Base-by-base conservation (phyloP, 2,888 invertebrate genomes). In the Phortica magna region DNA sequence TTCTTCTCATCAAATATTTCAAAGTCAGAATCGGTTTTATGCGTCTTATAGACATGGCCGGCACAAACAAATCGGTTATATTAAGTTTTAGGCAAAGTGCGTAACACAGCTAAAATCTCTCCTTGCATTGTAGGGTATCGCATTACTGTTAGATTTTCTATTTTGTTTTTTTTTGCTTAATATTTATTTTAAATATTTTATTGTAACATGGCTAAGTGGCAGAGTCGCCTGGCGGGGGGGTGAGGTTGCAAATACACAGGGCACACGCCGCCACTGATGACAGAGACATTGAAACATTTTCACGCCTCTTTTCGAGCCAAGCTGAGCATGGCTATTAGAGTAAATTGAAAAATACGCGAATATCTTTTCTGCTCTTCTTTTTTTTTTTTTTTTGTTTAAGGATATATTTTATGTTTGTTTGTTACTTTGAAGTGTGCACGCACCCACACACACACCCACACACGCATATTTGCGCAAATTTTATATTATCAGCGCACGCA, bases 321-420 rank as follows among this genome's bases (percentile, higher is more conserved):
- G 83, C 74, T 85, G 83, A 87, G 88, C 86, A 82, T 78, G 77
- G 83, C 87, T 87, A 87, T 87, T 85, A 87, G 78, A 80, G 80
- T 81, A 87, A 87, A 87, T 87, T 87, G 88, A 87, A 87, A 88
- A 87, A 87, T 83, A 74, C 43, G 70, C 70, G 68, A 17, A 65
- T 67, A 42, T 41, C 41, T 72, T 61, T 41, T 55, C 41, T 73
- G 74, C 43, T 42, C 48, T 64, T 77, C 19, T 73, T n/a, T 80
- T 68, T 65, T 12, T 72, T 71, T 65, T 3, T 75, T 17, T 65
- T n/a, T n/a, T n/a, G n/a, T n/a, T 73, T 65, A 67, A 75, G 78
- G 70, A 67, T 81, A 55, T 82, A 81, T 79, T 84, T 83, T 84
- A 84, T 88, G 84, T 82, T 87, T 86, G 84, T 87, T 87, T 87